These are phyloP conservation scores for Stenichneumon culpator DNA, from an alignment of 2,888 invertebrate genomes.

Conservation along the genomic window DNA sequence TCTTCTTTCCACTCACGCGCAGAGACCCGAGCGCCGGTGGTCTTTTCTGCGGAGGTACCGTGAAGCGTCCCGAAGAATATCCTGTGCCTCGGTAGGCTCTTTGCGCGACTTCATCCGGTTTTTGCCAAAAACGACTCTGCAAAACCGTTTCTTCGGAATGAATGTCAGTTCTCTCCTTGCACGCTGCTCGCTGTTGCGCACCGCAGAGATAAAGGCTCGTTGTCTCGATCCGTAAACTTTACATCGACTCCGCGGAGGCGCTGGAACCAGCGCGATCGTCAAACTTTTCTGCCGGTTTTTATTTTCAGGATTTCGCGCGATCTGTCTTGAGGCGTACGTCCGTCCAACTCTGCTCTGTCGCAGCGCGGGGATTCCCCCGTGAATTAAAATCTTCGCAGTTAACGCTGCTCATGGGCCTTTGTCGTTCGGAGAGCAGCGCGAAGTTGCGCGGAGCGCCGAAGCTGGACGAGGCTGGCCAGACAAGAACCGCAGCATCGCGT, in stretches of 20 bases:
- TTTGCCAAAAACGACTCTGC: slow-evolving; percentile 34
- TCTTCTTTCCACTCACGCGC: slow-evolving; percentile 46
- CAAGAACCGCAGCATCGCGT: slow-evolving; percentile 83
- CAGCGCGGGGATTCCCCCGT: neutral
- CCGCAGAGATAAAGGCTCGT: neutral
- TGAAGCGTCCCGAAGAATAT: slow-evolving; percentile 15
- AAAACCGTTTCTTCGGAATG: neutral
- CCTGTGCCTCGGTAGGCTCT: slow-evolving; percentile 14
- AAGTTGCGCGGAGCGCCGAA: slow-evolving; percentile 67
- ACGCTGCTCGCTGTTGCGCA: neutral
- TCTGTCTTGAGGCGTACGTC: too few species aligned
- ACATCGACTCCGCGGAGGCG: too few species aligned
- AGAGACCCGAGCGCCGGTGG: slow-evolving; percentile 37
- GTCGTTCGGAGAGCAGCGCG: slow-evolving; percentile 45
- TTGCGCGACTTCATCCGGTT: slow-evolving; percentile 38
- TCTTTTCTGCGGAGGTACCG: slow-evolving; percentile 1
- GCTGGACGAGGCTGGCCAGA: slow-evolving; percentile 72
- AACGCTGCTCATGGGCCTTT: neutral
- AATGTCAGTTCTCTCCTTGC: neutral
- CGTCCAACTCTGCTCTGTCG: neutral
- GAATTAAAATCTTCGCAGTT: neutral
- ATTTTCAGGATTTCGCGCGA: too few species aligned
- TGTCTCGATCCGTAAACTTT: too few species aligned
- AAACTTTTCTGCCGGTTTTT: too few species aligned
- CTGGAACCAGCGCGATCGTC: too few species aligned